phyloP scores from a whole-genome alignment of 2,888 invertebrate genomes.

The Diarsia rubi region DNA sequence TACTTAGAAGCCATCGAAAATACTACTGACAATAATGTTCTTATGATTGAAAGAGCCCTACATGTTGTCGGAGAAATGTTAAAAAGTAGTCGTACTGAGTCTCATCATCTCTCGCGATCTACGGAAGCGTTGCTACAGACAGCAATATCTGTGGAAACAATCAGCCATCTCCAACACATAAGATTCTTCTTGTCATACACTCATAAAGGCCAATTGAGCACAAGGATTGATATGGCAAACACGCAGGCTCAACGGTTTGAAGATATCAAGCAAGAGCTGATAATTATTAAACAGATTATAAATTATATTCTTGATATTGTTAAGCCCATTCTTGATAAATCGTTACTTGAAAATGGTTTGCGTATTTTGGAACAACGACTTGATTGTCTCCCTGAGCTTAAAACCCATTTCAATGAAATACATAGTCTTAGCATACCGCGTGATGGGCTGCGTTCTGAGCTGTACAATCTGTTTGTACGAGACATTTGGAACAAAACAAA shows the following conservation, averaged over 20 bases:
- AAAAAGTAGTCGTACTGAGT: conserved; percentile 9
- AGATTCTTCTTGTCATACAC: conserved; percentile 28
- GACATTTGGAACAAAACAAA: no score
- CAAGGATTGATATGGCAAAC: conserved; percentile 14
- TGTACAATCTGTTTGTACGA: no score
- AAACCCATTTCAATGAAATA: no score
- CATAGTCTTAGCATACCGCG: no score
- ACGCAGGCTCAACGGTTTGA: conserved; percentile 1
- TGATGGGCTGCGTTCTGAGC: no score
- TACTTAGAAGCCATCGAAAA: conserved; percentile 30
- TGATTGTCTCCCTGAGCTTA: conserved; percentile 3
- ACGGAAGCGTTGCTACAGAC: conserved; percentile 35
- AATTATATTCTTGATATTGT: conserved; percentile 23
- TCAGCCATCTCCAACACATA: conserved; percentile 16
- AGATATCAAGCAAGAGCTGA: conserved; percentile 13
- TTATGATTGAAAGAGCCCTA: conserved; percentile 45
- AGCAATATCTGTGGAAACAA: conserved; percentile 18
- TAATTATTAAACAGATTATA: conserved; percentile 5
- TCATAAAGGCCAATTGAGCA: conserved; percentile 6
- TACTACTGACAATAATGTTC: not conserved
- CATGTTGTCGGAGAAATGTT: conserved; percentile 56
- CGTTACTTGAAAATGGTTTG: conserved; percentile 36
- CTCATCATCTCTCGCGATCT: conserved; percentile 23
- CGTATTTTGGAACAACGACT: conserved; percentile 1
- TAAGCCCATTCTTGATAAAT: conserved; percentile 34